Percentiles rank a stretch among this genome's conserved stretches.
phyloP scores from a whole-genome alignment of 2,888 invertebrate species.

The Malthinus seriepunctatus region DNA sequence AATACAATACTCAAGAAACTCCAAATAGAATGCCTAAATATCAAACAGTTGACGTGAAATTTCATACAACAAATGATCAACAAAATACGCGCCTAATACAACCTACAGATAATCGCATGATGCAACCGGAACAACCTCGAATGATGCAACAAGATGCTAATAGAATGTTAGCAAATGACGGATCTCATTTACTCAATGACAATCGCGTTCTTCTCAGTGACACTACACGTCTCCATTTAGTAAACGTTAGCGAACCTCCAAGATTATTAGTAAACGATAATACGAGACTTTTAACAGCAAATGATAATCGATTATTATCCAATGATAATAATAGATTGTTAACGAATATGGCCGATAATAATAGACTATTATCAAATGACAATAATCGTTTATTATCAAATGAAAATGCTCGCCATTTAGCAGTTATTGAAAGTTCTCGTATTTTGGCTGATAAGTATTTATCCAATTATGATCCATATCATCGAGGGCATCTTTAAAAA shows the following conservation, averaged over 20 bases:
- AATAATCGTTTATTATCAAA: conserved; percentile 43
- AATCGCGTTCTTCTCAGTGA: conserved; percentile 35
- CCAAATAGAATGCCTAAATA: conserved; percentile 41
- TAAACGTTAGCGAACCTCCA: conserved; percentile 49
- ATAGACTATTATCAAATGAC: conserved; percentile 41
- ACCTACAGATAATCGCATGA: conserved; percentile 44
- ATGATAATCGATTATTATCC: conserved; percentile 36
- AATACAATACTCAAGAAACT: conserved; percentile 45
- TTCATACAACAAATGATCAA: conserved; percentile 31
- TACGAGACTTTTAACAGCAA: conserved; percentile 39
- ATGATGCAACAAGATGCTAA: conserved; percentile 43
- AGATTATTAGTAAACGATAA: conserved; percentile 49
- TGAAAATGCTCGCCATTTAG: conserved; percentile 48
- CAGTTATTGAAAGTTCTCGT: conserved; percentile 48
- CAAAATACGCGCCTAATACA: conserved; percentile 45
- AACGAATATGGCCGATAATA: conserved; percentile 44
- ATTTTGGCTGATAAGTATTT: conserved; percentile 54
- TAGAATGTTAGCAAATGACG: conserved; percentile 37
- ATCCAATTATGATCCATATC: conserved; percentile 53
- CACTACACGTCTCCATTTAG: conserved; percentile 46
- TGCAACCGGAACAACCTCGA: conserved; percentile 44
- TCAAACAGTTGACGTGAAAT: conserved; percentile 38
- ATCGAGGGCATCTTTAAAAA: conserved; percentile 50
- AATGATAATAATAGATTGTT: conserved; percentile 43
- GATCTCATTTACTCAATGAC: conserved; percentile 43